Evolutionary conservation across 2,888 invertebrate genomes (phyloP), one percentile per base, ranked within the genome.

Genomic region (Sylvicola fuscatus): DNA sequence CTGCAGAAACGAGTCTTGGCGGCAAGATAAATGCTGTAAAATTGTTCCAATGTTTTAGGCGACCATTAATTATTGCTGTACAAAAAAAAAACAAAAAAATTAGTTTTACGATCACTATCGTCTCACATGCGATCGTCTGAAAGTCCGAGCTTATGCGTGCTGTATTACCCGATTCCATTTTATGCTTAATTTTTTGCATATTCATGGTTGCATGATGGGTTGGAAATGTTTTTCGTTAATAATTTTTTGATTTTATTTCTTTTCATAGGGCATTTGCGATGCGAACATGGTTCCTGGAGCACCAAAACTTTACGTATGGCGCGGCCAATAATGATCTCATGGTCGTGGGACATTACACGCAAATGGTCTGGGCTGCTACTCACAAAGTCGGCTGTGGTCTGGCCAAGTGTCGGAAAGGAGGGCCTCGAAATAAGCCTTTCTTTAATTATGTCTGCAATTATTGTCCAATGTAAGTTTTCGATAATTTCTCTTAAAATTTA

Each of bases 391-490:
- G 82, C 27, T 82, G 82, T 47, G 80, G 81, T 1, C 61, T 79
- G 44, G 66, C 75, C 14, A 66, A 70, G 47, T 83, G 83, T 49
- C 53, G 61, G n/a, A 54, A 56, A 15, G 66, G 66, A 10, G 71
- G 70, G 21, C 68, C 64, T 11, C 63, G 63, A 58, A 68, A 63
- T 39, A 58, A 56, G 59, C 67, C 58, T 12, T 83, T 73, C 55
- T 82, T 70, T 57, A 80, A 76, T 54, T 83, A 82, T 52, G 74
- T 83, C 17, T 83, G 83, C 55, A 80, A 82, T 60, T 83, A 83
- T 53, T 82, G 82, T 49, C 83, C 83, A 14, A 72, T 70, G 82
- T 81, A 64, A 71, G 72, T 64, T 39, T 33, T 27, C n/a, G 33
- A 36, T 5, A 32, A 13, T 17, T 21, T 12, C 7, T 14, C 12